Percentiles rank a stretch among this genome's conserved stretches.
These are phyloP conservation scores for Jacana jacana DNA, from an alignment of 2,113 vertebrate species.

Conservation along the genomic window DNA sequence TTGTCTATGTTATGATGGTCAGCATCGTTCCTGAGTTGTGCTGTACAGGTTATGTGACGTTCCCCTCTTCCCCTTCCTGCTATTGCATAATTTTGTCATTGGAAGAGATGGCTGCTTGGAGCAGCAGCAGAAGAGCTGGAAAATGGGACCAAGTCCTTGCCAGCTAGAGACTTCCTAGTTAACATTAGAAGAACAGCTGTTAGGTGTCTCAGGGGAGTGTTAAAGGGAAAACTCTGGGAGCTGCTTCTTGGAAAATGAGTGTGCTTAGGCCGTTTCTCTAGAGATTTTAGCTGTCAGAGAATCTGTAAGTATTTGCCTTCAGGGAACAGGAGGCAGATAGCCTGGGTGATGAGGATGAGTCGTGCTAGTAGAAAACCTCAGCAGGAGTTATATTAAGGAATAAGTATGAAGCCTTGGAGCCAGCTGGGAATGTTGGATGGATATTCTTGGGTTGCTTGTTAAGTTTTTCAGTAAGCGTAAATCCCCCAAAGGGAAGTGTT, in stretches of 20 bases:
- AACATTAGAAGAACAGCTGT: neutral
- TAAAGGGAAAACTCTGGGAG: neutral
- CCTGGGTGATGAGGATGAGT: neutral
- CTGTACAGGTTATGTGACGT: neutral
- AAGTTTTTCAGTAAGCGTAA: neutral
- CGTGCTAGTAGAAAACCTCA: neutral
- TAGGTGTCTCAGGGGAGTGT: neutral
- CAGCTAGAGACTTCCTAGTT: neutral
- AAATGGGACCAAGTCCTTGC: neutral
- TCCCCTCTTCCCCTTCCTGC: neutral
- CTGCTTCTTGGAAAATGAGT: neutral
- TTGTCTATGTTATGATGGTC: neutral
- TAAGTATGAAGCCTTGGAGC: neutral
- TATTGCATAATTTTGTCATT: neutral
- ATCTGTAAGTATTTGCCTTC: neutral
- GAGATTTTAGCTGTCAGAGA: neutral
- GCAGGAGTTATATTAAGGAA: neutral
- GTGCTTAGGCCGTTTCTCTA: neutral
- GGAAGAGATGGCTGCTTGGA: neutral
- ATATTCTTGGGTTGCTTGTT: neutral
- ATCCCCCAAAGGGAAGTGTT: neutral
- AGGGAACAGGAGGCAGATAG: neutral
- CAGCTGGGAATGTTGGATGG: neutral
- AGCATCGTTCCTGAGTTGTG: neutral
- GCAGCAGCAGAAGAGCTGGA: neutral